Conservation (phyloP, 1,140 invertebrate species). For the Seison nebaliae region DNA sequence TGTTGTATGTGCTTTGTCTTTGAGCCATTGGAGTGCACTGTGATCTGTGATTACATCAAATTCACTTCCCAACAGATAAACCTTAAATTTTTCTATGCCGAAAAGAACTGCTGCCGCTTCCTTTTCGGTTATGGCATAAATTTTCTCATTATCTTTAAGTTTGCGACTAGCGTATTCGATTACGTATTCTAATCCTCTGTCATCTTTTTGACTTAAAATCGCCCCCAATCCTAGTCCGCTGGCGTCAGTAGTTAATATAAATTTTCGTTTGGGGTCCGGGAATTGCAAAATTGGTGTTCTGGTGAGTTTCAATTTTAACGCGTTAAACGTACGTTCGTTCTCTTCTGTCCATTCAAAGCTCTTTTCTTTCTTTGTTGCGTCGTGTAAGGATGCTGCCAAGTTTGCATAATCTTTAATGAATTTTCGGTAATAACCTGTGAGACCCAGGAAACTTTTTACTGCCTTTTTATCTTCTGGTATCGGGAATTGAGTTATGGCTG, state of each 20-base stretch:
- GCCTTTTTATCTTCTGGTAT: slow-evolving; percentile 16
- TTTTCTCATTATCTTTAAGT: slow-evolving; percentile 24
- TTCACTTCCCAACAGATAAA: slow-evolving; percentile 29
- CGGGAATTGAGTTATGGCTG: slow-evolving; percentile 17
- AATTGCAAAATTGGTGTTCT: slow-evolving; percentile 15
- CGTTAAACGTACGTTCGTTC: slow-evolving; percentile 13
- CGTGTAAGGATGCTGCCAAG: slow-evolving; percentile 20
- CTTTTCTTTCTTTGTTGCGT: slow-evolving; percentile 23
- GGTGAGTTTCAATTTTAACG: slow-evolving; percentile 14
- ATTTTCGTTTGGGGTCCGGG: slow-evolving; percentile 15
- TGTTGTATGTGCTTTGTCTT: background rate
- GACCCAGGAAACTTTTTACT: slow-evolving; percentile 22
- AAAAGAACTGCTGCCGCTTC: slow-evolving; percentile 32
- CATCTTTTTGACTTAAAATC: slow-evolving; percentile 4
- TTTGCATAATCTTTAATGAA: slow-evolving; percentile 23
- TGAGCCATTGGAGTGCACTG: slow-evolving; percentile 28
- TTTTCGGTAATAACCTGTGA: slow-evolving; percentile 23
- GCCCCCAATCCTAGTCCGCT: slow-evolving; percentile 9
- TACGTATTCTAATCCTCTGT: background rate
- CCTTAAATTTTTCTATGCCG: slow-evolving; percentile 27
- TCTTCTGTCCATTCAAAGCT: slow-evolving; percentile 14
- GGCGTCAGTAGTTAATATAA: slow-evolving; percentile 16
- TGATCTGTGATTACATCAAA: slow-evolving; percentile 33
- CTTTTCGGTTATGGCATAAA: slow-evolving; percentile 28
- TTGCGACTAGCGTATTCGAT: slow-evolving; percentile 20